phyloP scores from a whole-genome alignment of 2,797 vertebrate genomes.

The Anas flavirostris region DNA sequence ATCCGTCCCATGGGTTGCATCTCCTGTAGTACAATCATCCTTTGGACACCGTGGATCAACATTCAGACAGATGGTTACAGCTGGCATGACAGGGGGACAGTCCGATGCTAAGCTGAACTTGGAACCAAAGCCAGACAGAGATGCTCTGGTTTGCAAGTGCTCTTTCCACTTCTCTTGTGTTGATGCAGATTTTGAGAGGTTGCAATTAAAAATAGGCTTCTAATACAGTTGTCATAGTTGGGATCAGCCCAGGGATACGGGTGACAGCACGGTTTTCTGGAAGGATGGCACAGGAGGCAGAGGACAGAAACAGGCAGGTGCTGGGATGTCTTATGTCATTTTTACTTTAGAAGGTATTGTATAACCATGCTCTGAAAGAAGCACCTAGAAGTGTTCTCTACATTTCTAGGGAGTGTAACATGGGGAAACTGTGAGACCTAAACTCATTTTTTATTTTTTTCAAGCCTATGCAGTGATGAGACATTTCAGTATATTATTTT shows the following conservation, averaged over 20 bases:
- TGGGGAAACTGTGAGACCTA: background rate
- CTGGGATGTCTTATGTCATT: rapidly evolving
- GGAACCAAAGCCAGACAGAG: background rate
- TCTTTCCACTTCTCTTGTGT: background rate
- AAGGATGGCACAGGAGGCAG: rapidly evolving
- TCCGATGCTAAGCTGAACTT: background rate
- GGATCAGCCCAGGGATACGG: background rate
- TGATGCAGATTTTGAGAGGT: background rate
- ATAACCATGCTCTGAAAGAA: background rate
- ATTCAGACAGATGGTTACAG: background rate
- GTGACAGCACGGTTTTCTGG: rapidly evolving
- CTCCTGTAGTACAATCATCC: background rate
- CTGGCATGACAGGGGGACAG: background rate
- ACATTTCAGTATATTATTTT: background rate
- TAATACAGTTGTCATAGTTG: background rate
- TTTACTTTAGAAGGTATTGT: background rate
- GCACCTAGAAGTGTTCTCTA: too few relatives aligned
- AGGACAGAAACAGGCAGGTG: background rate
- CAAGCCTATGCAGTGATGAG: background rate
- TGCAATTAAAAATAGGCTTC: background rate
- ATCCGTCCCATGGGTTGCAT: too few relatives aligned
- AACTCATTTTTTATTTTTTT: background rate
- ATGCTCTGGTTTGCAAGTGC: background rate
- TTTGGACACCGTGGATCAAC: background rate
- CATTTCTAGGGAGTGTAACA: background rate